Conservation (phyloP, 2,888 invertebrate genomes). For the Physocephala rufipes region DNA sequence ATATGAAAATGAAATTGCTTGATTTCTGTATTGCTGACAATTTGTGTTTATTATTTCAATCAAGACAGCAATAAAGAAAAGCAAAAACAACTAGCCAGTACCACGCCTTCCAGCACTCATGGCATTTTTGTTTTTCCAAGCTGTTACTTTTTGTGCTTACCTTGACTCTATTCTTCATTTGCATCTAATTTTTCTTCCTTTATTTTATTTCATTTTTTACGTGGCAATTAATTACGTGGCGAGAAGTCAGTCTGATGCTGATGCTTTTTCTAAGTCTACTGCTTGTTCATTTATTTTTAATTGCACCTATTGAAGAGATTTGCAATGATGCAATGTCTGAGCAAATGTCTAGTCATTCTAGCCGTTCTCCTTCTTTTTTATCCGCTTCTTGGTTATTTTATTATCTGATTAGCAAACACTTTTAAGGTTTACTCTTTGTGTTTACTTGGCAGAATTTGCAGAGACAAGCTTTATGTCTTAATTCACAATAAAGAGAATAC, state of each 20-base stretch:
- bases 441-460: too few relatives aligned
- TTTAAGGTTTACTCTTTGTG: neutral
- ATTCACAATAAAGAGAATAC: too few relatives aligned
- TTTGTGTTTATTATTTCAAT: neutral
- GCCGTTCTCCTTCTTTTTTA: neutral
- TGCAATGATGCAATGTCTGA: neutral
- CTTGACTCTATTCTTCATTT: conserved; percentile 10
- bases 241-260: neutral
- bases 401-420: conserved; percentile 25
- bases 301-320: neutral
- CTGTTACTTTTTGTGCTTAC: neutral
- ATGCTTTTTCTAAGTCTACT: neutral
- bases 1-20: conserved; percentile 9
- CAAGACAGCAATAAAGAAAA: neutral
- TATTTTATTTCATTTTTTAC: neutral
- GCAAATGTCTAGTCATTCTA: too few relatives aligned
- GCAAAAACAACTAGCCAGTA: neutral
- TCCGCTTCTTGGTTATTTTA: neutral
- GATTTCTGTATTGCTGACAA: neutral
- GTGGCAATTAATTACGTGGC: neutral
- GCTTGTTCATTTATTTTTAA: neutral
- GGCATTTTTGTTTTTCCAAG: neutral
- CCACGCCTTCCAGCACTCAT: neutral
- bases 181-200: neutral
- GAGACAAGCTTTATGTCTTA: too few relatives aligned